These are phyloP conservation scores for Steinernema khuongi DNA, from an alignment of 1,140 invertebrate genomes.

Conservation along the genomic window DNA sequence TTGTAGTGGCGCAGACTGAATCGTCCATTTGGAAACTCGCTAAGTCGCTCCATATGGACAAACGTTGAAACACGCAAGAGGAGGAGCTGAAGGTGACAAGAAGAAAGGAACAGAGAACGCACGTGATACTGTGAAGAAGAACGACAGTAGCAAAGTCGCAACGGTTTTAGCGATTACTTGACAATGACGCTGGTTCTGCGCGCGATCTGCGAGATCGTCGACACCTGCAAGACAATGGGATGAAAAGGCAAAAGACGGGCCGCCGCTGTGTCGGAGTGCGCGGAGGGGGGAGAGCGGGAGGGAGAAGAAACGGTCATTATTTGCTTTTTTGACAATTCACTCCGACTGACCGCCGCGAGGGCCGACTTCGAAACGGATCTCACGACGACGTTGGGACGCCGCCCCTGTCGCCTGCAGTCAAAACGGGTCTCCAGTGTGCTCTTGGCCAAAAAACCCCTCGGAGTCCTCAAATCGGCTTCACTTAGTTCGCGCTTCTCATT, in stretches of 20 bases:
- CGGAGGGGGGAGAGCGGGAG: background rate
- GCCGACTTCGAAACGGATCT: conserved; percentile 12
- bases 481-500: conserved; percentile 14
- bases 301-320: background rate
- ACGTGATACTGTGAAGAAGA: background rate
- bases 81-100: too few species aligned
- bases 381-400: conserved; percentile 3
- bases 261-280: background rate
- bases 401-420: background rate
- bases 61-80: too few species aligned
- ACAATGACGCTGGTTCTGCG: conserved; percentile 5
- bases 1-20: background rate
- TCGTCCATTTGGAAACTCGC: background rate
- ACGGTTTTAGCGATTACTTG: background rate
- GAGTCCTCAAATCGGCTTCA: conserved; percentile 16
- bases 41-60: too few species aligned
- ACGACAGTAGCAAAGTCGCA: background rate
- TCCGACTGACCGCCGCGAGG: conserved; percentile 5
- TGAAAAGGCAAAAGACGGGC: background rate
- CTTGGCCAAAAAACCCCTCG: background rate
- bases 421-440: conserved; percentile 6
- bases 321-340: conserved; percentile 17
- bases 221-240: conserved; percentile 13
- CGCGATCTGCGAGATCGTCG: background rate
- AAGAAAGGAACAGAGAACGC: background rate